Conservation (phyloP, 2,113 vertebrate genomes). For the Ancistrus triradiatus region DNA sequence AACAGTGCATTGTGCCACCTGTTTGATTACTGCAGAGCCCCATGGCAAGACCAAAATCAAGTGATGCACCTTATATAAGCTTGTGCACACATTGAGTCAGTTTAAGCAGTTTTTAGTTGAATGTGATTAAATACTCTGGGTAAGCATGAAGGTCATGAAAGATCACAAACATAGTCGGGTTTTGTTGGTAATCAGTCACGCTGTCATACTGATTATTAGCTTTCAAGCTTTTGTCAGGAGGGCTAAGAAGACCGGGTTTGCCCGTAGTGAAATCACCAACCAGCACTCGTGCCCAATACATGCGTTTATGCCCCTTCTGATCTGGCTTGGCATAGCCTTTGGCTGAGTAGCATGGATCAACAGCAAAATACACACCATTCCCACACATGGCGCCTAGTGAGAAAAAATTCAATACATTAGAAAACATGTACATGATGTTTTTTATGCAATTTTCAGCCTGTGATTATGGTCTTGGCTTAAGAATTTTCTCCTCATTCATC, state of each 20-base stretch:
- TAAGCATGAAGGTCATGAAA: slow-evolving; percentile 78
- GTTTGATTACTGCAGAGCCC: too few relatives aligned
- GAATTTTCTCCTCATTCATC: too few relatives aligned
- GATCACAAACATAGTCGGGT: slow-evolving; percentile 69
- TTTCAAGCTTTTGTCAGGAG: slow-evolving; percentile 52
- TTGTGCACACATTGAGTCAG: not conserved
- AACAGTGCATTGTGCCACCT: too few relatives aligned
- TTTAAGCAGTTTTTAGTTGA: slow-evolving; percentile 44
- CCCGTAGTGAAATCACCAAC: slow-evolving; percentile 70
- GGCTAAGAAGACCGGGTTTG: slow-evolving; percentile 33
- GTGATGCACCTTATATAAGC: not conserved
- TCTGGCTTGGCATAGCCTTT: slow-evolving; percentile 58
- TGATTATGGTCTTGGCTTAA: too few relatives aligned
- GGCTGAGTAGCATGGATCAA: slow-evolving; percentile 66
- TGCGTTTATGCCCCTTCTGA: slow-evolving; percentile 42
- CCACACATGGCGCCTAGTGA: slow-evolving; percentile 57
- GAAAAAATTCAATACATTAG: too few relatives aligned
- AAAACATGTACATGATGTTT: too few relatives aligned
- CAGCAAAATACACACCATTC: slow-evolving; percentile 77
- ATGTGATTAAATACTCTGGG: slow-evolving; percentile 79
- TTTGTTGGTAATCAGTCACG: slow-evolving; percentile 39
- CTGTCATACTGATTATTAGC: slow-evolving; percentile 70
- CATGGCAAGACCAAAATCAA: too few relatives aligned
- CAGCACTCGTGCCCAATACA: slow-evolving; percentile 76
- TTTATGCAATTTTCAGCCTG: too few relatives aligned